Percentiles rank a stretch among this genome's conserved stretches.
phyloP scores from a whole-genome alignment of 2,113 vertebrate species.

The Coptodon bakossiorum region DNA sequence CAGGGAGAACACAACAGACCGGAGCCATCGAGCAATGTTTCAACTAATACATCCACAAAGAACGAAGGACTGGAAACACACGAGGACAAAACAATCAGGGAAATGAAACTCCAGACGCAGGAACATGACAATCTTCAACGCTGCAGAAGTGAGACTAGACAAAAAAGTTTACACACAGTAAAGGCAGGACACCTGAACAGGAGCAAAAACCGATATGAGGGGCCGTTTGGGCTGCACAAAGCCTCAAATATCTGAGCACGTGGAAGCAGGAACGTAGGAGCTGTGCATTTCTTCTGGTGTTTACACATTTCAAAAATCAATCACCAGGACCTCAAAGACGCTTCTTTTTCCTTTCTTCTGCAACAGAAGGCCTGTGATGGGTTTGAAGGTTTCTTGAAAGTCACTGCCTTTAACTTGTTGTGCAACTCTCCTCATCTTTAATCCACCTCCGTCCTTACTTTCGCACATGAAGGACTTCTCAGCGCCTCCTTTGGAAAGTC shows the following conservation, averaged over 20 bases:
- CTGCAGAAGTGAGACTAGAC: background rate
- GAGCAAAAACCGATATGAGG: background rate
- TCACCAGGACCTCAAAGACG: rapidly evolving
- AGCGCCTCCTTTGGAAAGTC: background rate
- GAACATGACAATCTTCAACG: background rate
- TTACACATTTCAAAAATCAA: background rate
- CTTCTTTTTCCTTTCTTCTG: background rate
- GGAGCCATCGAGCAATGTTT: background rate
- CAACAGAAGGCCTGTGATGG: background rate
- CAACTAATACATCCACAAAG: background rate
- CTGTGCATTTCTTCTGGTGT: background rate
- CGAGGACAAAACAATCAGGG: background rate
- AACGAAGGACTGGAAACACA: background rate
- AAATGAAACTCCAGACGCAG: rapidly evolving
- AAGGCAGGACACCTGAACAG: background rate
- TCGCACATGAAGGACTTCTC: background rate
- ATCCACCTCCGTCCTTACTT: background rate
- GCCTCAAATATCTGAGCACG: background rate
- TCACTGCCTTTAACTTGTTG: background rate
- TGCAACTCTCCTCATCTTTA: background rate
- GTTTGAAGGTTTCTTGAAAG: background rate
- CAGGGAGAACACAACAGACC: background rate
- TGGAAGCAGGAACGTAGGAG: background rate
- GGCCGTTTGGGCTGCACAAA: background rate
- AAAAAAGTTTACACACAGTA: background rate